Evolutionary conservation across 1,140 invertebrate genomes (phyloP).

Genomic region (Babylonia areolata): DNA sequence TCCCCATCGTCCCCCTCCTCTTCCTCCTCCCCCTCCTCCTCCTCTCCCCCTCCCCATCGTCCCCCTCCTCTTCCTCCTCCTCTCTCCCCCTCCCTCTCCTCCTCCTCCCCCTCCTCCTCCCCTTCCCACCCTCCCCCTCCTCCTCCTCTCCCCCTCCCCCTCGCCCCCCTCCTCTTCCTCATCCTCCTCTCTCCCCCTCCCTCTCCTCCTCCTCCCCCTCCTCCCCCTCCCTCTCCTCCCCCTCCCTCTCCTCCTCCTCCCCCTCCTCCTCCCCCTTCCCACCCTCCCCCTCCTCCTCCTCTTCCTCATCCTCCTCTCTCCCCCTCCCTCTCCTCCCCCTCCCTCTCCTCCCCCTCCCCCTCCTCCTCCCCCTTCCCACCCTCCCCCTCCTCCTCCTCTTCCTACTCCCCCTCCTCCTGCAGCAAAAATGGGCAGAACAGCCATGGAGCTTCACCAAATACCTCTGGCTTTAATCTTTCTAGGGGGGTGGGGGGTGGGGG

Average conservation of each 20-base stretch:
- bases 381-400: background rate
- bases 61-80: background rate
- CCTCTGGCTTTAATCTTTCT: too few species aligned
- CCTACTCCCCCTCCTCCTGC: too few species aligned
- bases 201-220: too few species aligned
- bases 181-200: background rate
- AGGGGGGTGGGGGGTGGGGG: too few species aligned
- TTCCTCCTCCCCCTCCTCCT: background rate
- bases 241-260: background rate
- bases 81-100: background rate
- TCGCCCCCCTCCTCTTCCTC: too few species aligned
- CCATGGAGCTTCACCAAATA: too few species aligned
- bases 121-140: background rate
- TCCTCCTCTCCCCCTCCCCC: too few species aligned
- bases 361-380: too few species aligned
- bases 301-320: background rate
- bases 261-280: background rate
- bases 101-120: background rate
- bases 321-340: too few species aligned
- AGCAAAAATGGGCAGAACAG: too few species aligned
- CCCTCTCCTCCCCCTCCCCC: too few species aligned
- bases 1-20: background rate
- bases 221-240: background rate
- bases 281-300: background rate
- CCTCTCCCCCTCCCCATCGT: too few species aligned